A percentile compares a stretch with the other conserved stretches of the same genome.
phyloP scores from a whole-genome alignment of 2,113 vertebrate genomes.

The Misgurnus anguillicaudatus region DNA sequence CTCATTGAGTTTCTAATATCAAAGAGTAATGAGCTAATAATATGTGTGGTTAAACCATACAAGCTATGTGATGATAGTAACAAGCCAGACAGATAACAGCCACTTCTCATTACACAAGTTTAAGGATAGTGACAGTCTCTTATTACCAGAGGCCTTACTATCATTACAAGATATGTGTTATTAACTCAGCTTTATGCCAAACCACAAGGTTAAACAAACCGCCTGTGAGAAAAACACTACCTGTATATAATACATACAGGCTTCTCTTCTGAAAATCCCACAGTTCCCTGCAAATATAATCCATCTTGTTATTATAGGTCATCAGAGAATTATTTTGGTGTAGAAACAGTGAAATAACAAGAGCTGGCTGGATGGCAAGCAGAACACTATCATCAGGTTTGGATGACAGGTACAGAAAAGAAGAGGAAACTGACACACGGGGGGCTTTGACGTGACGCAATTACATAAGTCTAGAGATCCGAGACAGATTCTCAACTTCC shows the following conservation, averaged over 20 bases:
- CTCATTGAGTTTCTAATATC: not conserved
- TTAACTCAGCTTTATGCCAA: not conserved
- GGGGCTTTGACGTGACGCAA: conserved; percentile 11
- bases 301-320: conserved; percentile 5
- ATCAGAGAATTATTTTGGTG: not conserved
- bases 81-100: not conserved
- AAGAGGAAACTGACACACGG: conserved; percentile 26
- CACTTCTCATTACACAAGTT: not conserved
- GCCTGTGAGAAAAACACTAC: not conserved
- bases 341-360: conserved; percentile 12
- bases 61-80: not conserved
- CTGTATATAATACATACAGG: not conserved
- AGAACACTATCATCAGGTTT: conserved; percentile 30
- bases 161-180: not conserved
- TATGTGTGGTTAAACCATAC: conserved; percentile 13
- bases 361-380: conserved; percentile 6
- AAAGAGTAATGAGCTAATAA: not conserved
- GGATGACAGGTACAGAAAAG: conserved; percentile 11
- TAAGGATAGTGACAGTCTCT: not conserved
- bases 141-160: not conserved
- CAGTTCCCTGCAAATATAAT: conserved; percentile 9
- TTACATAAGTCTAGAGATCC: conserved; percentile 37
- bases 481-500: conserved; percentile 20
- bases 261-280: not conserved
- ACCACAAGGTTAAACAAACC: not conserved